Evolutionary conservation across 1,140 invertebrate species (phyloP), one percentile per base, ranked within the genome.

Genomic region (Copidosoma floridanum): DNA sequence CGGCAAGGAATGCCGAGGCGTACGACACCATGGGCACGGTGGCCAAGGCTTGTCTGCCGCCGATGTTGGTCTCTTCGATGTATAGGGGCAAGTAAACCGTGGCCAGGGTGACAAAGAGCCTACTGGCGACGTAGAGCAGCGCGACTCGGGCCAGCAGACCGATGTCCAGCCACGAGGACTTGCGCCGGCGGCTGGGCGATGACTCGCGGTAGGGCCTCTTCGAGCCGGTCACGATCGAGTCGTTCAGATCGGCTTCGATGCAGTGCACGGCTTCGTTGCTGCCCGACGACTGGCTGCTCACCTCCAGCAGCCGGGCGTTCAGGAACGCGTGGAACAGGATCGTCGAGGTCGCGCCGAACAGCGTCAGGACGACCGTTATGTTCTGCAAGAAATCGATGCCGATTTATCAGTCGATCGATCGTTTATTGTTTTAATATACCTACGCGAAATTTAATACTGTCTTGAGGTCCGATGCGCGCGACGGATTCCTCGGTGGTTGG

Each of bases 11-110:
- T 1, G 94, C 95, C 12, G 89, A 86, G 3, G 92, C 70, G 76
- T 93, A 97, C 23, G 91, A 88, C 1, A 90, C 86, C 16, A 98
- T 81, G 0, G 95, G 94, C 23, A 97, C 88, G 21, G 89, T 92
- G 1, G 94, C 95, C 14, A 97, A 85, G 60, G 87, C 85, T 68
- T 83, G 86, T 29, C 79, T 77, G 23, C 77, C 78, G n/a, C 73
- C 73, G n/a, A 78, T 65, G 26, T 73, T 69, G 7, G 70, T 67
- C 76, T 94, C 90, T 66, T 92, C 89, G 41, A 95, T 83, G 77
- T 93, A 96, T 63, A 63, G 47, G 4, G 93, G 92, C 44, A 95
- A 85, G 69, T 95, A 96, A 3, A 94, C 88, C 63, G 94, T 85
- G 43, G 89, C 90, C 29, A 95, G 75, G 62, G 93, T 94, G 63